phyloP scores from a whole-genome alignment of 1,140 invertebrate genomes.

The Trachymyrmex cornetzi region DNA sequence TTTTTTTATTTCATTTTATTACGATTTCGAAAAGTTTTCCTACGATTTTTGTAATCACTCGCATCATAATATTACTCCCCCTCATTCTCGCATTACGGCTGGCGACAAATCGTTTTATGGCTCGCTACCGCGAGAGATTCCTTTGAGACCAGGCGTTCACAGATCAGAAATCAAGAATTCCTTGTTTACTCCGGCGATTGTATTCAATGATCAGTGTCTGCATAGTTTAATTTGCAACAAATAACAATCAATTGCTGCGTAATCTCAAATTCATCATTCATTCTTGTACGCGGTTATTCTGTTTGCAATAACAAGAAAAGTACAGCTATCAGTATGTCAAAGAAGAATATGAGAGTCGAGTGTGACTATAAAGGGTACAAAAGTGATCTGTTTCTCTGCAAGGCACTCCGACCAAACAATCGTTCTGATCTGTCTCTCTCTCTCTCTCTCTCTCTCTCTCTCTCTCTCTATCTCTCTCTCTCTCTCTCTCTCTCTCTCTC shows the following conservation, averaged over 20 bases:
- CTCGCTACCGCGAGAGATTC: conserved; percentile 50
- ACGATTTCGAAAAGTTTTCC: conserved; percentile 79
- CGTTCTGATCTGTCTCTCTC: background rate
- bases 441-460: background rate
- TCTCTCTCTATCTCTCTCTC: too few relatives aligned
- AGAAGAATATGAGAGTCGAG: conserved; percentile 29
- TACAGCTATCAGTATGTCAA: conserved; percentile 31
- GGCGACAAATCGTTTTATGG: conserved; percentile 76
- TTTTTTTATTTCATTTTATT: conserved; percentile 80
- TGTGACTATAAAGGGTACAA: conserved; percentile 30
- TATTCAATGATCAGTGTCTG: conserved; percentile 67
- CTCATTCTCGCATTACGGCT: conserved; percentile 75
- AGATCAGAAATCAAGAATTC: conserved; percentile 50
- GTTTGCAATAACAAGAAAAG: conserved; percentile 36
- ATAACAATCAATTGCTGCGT: conserved; percentile 29
- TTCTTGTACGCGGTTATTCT: background rate
- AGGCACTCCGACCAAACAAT: conserved; percentile 3
- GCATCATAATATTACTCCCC: conserved; percentile 75
- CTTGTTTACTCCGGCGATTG: conserved; percentile 30
- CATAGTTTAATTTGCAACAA: conserved; percentile 8
- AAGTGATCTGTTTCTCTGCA: conserved; percentile 26
- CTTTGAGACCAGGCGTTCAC: conserved; percentile 43
- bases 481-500: background rate
- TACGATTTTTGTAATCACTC: conserved; percentile 80
- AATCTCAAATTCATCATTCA: conserved; percentile 32